A percentile compares a stretch with the other conserved stretches of the same genome.
These are phyloP conservation scores for Sebastiscus albofasciatus DNA, from an alignment of 2,797 vertebrate genomes.

Conservation along the genomic window DNA sequence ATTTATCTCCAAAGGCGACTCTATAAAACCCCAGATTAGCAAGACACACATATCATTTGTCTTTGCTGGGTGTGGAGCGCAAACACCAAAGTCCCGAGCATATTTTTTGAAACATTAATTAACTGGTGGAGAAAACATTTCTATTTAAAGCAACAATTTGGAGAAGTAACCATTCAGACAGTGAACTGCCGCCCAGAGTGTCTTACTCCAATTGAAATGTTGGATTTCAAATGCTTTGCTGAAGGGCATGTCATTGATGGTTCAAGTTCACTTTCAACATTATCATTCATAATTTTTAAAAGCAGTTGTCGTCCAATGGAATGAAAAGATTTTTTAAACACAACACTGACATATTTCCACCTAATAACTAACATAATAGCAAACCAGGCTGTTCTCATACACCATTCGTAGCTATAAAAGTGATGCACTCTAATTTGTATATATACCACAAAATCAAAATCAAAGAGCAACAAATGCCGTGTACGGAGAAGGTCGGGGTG, in stretches of 20 bases:
- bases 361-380: accelerated
- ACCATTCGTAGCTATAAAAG: too few relatives aligned
- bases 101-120: slow-evolving; percentile 21
- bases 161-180: not conserved
- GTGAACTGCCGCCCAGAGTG: not conserved
- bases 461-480: too few relatives aligned
- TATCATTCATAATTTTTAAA: not conserved
- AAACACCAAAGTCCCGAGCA: not conserved
- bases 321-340: not conserved
- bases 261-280: not conserved
- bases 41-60: slow-evolving; percentile 44
- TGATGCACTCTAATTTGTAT: too few relatives aligned
- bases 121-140: not conserved
- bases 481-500: too few relatives aligned
- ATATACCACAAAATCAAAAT: too few relatives aligned
- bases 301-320: not conserved
- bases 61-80: not conserved
- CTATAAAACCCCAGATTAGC: slow-evolving; percentile 55
- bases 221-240: not conserved
- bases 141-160: not conserved
- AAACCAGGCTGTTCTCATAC: too few relatives aligned
- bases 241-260: not conserved
- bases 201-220: not conserved
- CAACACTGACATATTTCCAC: not conserved
- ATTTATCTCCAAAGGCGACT: slow-evolving; percentile 58